A percentile compares a stretch with the other conserved stretches of the same genome.
phyloP scores from a whole-genome alignment of 35 echinoderm and acorn worm species.

The Strongylocentrotus purpuratus region DNA sequence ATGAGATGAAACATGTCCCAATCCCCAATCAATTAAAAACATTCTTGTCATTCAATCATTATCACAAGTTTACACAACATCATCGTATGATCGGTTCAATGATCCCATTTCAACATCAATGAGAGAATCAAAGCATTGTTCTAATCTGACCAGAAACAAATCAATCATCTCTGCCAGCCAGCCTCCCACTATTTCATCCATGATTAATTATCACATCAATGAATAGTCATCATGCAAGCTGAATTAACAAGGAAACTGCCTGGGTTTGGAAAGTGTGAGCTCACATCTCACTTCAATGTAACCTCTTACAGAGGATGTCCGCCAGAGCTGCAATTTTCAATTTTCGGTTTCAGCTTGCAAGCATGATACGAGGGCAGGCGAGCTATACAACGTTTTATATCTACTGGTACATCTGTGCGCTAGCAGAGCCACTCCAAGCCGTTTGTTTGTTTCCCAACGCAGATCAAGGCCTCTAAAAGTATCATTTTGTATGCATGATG shows the following conservation, averaged over 20 bases:
- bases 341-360: constrained; percentile 57
- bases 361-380: constrained; percentile 19
- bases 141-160: neutral
- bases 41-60: neutral
- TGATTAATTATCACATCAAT: constrained; percentile 52
- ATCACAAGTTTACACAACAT: neutral
- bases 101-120: neutral
- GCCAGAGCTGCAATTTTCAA: constrained; percentile 40
- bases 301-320: constrained; percentile 45
- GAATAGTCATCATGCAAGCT: neutral
- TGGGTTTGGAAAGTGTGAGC: constrained; percentile 45
- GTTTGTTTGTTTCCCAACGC: constrained; percentile 4
- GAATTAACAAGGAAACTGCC: constrained; percentile 54
- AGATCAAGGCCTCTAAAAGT: neutral
- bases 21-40: neutral
- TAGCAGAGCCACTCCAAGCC: neutral
- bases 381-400: constrained; percentile 16
- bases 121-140: neutral
- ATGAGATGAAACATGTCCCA: neutral
- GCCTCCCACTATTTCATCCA: neutral
- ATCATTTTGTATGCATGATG: neutral
- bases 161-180: neutral
- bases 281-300: constrained; percentile 32
- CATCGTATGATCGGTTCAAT: neutral
- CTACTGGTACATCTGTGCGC: constrained; percentile 53